phyloP scores from a whole-genome alignment of 1,140 invertebrate species.

The Panagrolaimus sp. region DNA sequence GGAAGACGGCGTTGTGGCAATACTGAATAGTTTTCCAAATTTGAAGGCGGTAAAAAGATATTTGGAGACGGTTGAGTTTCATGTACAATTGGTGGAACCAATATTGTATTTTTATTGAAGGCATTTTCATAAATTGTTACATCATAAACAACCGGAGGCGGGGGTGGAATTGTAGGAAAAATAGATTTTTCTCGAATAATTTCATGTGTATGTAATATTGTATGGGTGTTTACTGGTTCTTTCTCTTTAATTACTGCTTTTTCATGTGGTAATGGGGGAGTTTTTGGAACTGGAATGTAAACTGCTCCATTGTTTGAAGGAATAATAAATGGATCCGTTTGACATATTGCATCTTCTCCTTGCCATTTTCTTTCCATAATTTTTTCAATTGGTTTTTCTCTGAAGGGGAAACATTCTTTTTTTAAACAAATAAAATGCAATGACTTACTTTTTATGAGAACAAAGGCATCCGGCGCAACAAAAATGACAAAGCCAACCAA shows the following conservation, averaged over 20 bases:
- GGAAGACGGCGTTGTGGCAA: not conserved
- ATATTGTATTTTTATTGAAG: not conserved
- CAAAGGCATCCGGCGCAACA: conserved; percentile 1
- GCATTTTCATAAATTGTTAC: not conserved
- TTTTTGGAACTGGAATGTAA: conserved; percentile 11
- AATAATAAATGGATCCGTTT: conserved; percentile 9
- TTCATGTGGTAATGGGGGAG: not conserved
- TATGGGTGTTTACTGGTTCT: not conserved
- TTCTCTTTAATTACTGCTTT: not conserved
- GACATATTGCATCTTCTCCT: conserved; percentile 5
- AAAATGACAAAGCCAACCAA: conserved; percentile 13
- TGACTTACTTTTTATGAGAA: conserved; percentile 1
- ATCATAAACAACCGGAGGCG: conserved; percentile 9
- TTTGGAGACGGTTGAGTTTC: not conserved
- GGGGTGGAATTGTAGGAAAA: not conserved
- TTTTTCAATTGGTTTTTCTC: not conserved
- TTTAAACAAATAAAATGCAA: not conserved
- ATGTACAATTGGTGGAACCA: conserved; percentile 7
- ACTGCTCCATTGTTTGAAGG: not conserved
- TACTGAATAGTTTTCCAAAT: not conserved
- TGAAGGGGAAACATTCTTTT: not conserved
- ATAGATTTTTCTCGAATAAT: not conserved
- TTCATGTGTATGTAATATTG: conserved; percentile 3
- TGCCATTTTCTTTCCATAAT: not conserved
- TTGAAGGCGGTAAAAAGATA: not conserved